phyloP scores from a whole-genome alignment of 2,113 vertebrate genomes.

The Phylloscopus trochilus region DNA sequence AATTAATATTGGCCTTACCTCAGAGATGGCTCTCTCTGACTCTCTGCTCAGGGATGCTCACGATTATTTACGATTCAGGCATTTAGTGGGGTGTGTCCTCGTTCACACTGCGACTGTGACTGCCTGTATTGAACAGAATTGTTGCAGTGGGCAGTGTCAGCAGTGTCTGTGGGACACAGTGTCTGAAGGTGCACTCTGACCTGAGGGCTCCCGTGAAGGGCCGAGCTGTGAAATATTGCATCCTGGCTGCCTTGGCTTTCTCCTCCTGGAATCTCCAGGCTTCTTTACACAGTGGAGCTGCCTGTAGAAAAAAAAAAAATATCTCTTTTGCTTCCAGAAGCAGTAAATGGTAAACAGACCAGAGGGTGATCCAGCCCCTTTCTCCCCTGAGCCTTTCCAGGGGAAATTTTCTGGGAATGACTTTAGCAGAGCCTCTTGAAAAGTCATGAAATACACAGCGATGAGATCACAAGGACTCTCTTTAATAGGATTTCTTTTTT shows the following conservation, averaged over 20 bases:
- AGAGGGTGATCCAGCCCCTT: slow-evolving; percentile 3
- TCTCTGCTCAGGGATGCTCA: neutral
- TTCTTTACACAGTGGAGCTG: neutral
- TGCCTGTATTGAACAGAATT: neutral
- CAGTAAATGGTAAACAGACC: slow-evolving; percentile 34
- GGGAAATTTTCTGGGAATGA: slow-evolving; percentile 47
- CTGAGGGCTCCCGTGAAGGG: neutral
- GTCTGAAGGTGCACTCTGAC: neutral
- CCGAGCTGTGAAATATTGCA: neutral
- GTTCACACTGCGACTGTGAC: neutral
- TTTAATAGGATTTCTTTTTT: slow-evolving; percentile 58
- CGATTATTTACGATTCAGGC: neutral
- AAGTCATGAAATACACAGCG: slow-evolving; percentile 38
- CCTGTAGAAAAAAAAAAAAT: neutral
- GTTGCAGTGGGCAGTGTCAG: neutral
- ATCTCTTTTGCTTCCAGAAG: slow-evolving; percentile 11
- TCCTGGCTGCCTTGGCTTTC: neutral
- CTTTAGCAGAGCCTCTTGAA: slow-evolving; percentile 48
- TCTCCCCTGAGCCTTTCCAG: slow-evolving; percentile 31
- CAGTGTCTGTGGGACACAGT: neutral
- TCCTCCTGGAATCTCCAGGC: neutral
- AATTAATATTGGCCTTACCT: fast-evolving
- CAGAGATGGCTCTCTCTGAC: neutral
- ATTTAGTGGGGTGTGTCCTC: neutral
- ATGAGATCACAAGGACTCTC: slow-evolving; percentile 53